Conservation (phyloP, 2,113 vertebrate species). For the Climacteris rufus region DNA sequence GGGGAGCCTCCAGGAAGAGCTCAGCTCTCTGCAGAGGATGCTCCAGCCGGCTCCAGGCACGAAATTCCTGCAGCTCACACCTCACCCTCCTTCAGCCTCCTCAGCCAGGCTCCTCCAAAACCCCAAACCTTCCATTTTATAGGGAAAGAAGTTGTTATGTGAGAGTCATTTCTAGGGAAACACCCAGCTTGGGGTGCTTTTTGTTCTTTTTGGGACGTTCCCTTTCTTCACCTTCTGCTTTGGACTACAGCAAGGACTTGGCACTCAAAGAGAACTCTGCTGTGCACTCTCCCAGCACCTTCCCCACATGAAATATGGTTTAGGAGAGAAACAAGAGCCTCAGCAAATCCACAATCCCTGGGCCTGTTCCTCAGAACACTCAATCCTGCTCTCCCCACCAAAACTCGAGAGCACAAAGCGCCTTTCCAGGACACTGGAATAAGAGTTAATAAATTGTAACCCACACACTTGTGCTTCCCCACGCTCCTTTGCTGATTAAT, state of each 20-base stretch:
- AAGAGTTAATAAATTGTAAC: not conserved
- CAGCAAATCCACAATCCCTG: not conserved
- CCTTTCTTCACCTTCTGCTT: not conserved
- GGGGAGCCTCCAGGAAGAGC: not conserved
- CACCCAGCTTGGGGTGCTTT: not conserved
- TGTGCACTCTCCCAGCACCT: not conserved
- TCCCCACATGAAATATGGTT: not conserved
- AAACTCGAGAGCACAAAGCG: not conserved
- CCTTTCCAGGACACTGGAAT: not conserved
- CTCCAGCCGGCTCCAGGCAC: not conserved
- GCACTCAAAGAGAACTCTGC: rapidly evolving
- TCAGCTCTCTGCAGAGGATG: rapidly evolving
- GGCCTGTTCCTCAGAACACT: not conserved
- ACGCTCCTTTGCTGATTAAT: not conserved
- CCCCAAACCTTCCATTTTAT: not conserved
- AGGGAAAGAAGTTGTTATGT: not conserved
- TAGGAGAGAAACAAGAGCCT: not conserved
- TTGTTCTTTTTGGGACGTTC: not conserved
- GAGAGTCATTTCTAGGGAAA: not conserved
- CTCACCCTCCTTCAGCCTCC: not conserved
- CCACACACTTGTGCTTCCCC: not conserved
- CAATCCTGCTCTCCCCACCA: not conserved
- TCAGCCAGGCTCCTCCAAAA: not conserved
- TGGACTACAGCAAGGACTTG: not conserved
- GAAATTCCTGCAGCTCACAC: not conserved